A percentile compares a stretch with the other conserved stretches of the same genome.
Conservation (phyloP, 2,113 vertebrate genomes). For the Mormyrus iriodes region DNA sequence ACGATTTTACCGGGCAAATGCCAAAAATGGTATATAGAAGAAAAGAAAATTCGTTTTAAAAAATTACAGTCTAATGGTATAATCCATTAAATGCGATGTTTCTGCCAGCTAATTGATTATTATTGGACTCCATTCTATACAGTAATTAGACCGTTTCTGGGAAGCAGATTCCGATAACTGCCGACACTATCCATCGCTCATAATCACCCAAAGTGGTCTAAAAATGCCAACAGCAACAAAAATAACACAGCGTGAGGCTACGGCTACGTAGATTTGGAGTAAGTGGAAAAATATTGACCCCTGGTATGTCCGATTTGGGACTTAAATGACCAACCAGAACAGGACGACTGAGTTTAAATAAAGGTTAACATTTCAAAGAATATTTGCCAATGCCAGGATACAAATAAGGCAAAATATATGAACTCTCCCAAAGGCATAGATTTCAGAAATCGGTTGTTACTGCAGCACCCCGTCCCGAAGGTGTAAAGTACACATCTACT, state of each 20-base stretch:
- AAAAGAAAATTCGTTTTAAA: background rate
- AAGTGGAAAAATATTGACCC: background rate
- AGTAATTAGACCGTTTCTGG: background rate
- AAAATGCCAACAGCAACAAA: background rate
- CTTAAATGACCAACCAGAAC: background rate
- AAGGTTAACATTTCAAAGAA: background rate
- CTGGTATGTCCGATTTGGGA: background rate
- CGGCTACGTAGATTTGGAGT: background rate
- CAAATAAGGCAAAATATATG: background rate
- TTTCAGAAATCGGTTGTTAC: background rate
- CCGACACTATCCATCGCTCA: background rate
- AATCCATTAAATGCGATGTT: background rate
- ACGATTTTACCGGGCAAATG: background rate
- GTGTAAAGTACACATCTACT: constrained; percentile 8
- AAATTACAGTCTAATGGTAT: background rate
- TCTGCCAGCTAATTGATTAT: background rate
- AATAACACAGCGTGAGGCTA: background rate
- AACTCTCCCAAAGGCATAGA: background rate
- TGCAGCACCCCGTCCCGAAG: background rate
- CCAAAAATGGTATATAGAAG: background rate
- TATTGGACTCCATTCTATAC: background rate
- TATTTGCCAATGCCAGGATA: background rate
- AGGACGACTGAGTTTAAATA: background rate
- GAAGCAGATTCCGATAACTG: background rate
- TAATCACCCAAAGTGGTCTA: background rate